Percentiles rank a stretch among this genome's conserved stretches.
These are phyloP conservation scores for Neodon shergylaensis DNA, from an alignment of 2,113 vertebrate genomes.

Conservation along the genomic window DNA sequence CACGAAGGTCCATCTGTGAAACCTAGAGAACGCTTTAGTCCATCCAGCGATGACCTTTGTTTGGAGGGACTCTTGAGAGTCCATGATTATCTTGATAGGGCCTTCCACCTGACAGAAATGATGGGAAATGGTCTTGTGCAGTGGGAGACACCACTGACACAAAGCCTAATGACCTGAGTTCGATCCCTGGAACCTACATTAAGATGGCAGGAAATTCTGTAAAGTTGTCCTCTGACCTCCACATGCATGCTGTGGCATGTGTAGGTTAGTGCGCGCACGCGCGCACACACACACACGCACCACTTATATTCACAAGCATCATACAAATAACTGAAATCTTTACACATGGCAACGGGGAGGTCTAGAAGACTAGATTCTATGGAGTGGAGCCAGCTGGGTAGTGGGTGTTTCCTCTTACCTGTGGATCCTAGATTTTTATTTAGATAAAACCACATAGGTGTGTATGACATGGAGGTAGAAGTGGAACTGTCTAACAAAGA, in stretches of 20 bases:
- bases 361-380: background rate
- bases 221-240: background rate
- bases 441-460: background rate
- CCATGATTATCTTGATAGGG: background rate
- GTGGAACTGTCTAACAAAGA: background rate
- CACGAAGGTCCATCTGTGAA: background rate
- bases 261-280: accelerated
- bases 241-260: no score
- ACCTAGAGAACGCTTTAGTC: background rate
- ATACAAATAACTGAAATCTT: background rate
- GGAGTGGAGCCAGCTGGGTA: accelerated
- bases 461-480: background rate
- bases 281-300: background rate
- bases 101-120: no score
- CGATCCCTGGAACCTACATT: background rate
- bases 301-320: background rate
- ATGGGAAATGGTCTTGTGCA: background rate
- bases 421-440: background rate
- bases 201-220: background rate
- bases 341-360: background rate
- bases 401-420: background rate
- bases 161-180: background rate
- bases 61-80: background rate
- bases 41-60: background rate
- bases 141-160: background rate